Evolutionary conservation across 1,140 invertebrate genomes (phyloP).

Genomic region (Orius laevigatus): DNA sequence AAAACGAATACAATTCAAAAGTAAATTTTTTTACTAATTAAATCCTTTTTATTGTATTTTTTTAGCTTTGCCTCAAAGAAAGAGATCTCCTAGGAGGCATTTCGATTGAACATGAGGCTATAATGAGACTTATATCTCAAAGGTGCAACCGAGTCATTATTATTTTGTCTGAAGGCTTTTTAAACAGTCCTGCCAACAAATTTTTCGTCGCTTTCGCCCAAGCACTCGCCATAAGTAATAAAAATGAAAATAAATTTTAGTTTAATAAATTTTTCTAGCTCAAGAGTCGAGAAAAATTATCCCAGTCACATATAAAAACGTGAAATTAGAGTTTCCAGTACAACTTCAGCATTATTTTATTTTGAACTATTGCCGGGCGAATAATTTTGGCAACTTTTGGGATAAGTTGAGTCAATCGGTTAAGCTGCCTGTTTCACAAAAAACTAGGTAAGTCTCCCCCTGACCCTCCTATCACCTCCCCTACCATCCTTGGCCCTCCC

Average conservation of each 20-base stretch:
- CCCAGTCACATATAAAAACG: constrained; percentile 39
- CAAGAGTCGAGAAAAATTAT: constrained; percentile 42
- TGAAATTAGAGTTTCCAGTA: constrained; percentile 34
- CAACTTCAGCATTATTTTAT: constrained; percentile 36
- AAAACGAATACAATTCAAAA: constrained; percentile 40
- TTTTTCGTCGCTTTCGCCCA: constrained; percentile 58
- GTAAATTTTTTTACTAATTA: constrained; percentile 26
- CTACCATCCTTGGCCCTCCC: too few species aligned
- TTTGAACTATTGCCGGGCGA: constrained; percentile 34
- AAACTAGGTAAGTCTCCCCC: too few species aligned
- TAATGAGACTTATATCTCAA: constrained; percentile 52
- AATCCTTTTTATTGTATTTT: constrained; percentile 13
- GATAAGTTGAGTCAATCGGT: neutral
- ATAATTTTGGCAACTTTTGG: constrained; percentile 5
- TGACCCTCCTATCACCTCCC: too few species aligned
- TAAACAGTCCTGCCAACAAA: constrained; percentile 45
- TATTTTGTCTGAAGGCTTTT: constrained; percentile 51
- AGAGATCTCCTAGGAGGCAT: constrained; percentile 44
- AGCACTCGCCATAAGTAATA: constrained; percentile 48
- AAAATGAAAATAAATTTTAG: neutral
- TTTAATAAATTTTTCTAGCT: constrained; percentile 27
- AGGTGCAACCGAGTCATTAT: constrained; percentile 54
- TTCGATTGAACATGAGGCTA: constrained; percentile 46
- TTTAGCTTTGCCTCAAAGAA: constrained; percentile 48
- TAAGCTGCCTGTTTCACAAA: too few species aligned